Evolutionary conservation across 2,888 invertebrate genomes (phyloP).

Genomic region (Sinhomidia bicolor): DNA sequence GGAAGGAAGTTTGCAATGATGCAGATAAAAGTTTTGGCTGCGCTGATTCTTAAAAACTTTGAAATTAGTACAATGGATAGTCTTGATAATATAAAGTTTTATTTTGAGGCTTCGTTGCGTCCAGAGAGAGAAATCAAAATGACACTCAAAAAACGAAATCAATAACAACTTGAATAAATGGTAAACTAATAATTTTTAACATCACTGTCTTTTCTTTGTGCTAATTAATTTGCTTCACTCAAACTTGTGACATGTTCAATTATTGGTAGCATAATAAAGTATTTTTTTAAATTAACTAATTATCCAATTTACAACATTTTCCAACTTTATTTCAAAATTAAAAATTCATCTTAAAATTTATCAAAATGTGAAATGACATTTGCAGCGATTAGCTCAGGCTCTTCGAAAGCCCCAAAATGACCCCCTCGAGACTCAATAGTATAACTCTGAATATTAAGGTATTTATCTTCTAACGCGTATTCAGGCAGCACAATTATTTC

Average conservation of each 20-base stretch:
- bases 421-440: slow-evolving; percentile 88
- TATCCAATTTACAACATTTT: no score
- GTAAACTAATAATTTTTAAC: no score
- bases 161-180: no score
- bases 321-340: no score
- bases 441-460: slow-evolving; percentile 86
- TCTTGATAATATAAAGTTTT: background rate
- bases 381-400: slow-evolving; percentile 87
- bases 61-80: background rate
- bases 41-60: slow-evolving; percentile 4
- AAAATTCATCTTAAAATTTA: no score
- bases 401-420: slow-evolving; percentile 93
- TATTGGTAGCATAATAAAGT: no score
- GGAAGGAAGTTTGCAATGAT: slow-evolving; percentile 47
- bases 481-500: slow-evolving; percentile 81
- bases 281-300: no score
- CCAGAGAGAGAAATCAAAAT: slow-evolving; percentile 32
- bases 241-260: no score
- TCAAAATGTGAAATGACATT: slow-evolving; percentile 85
- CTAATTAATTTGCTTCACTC: no score
- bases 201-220: no score
- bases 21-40: slow-evolving; percentile 22
- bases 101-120: background rate
- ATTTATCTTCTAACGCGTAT: slow-evolving; percentile 84
- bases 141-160: background rate